Evolutionary conservation across 1,140 invertebrate genomes (phyloP).

Genomic region (Brachionus manjavacas): DNA sequence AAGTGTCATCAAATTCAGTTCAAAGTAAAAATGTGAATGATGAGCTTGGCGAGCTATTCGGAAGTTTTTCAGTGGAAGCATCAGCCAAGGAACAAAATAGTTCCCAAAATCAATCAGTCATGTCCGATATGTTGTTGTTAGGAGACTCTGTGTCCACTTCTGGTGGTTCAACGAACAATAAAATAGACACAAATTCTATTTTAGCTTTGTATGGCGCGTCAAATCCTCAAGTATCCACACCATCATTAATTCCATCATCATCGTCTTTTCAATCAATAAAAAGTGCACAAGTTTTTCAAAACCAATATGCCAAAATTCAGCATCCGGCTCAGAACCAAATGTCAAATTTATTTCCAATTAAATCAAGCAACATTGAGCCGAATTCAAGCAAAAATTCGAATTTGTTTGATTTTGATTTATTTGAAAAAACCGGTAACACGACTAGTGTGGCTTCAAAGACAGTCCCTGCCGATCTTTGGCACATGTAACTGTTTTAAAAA

Average conservation of each 20-base stretch:
- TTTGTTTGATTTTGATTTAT: background rate
- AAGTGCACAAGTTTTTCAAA: background rate
- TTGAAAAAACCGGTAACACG: background rate
- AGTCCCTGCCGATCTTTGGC: constrained; percentile 1
- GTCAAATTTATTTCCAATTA: background rate
- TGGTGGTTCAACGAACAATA: background rate
- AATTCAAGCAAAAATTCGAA: background rate
- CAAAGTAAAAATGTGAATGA: background rate
- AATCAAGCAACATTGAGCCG: background rate
- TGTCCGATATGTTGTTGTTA: background rate
- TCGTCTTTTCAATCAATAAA: background rate
- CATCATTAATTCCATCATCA: background rate
- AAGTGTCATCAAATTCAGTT: background rate
- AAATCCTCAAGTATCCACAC: background rate
- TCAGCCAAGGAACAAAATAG: background rate
- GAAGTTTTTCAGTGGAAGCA: background rate
- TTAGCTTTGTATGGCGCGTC: background rate
- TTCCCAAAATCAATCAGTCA: background rate
- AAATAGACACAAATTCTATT: constrained; percentile 5
- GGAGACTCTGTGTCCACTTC: background rate
- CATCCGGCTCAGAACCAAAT: background rate
- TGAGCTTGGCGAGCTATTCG: background rate
- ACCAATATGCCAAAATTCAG: background rate
- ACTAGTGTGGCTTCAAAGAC: background rate
- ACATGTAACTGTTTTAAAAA: background rate